Base-by-base conservation (phyloP, 2,113 vertebrate species). In the Suncus etruscus region DNA sequence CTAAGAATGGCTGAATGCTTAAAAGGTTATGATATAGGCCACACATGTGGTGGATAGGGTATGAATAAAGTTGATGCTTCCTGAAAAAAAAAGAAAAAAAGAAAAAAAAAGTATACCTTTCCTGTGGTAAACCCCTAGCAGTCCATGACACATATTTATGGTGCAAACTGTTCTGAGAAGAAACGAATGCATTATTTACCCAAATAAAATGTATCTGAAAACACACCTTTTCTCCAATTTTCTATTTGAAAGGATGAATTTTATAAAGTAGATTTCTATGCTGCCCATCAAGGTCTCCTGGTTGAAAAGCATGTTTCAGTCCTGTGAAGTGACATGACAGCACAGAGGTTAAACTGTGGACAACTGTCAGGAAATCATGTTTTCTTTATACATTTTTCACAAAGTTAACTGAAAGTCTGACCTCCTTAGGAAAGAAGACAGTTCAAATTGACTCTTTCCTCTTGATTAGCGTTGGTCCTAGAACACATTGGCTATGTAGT, bases 211-310 rank as follows among this genome's bases (percentile, higher is more conserved):
- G 50, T 39, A 83, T 54, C 11, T 22, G 24, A 75, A 18, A 68
- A 50, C 18, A 63, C 18, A 63, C 8, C 61, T 83, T 75, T n/a
- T 15, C 10, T 86, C 65, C 73, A 54, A 24, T 32, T 87, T 86
- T 79, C 69, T 74, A 32, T 83, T 82, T 83, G 66, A 24, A 88
- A 90, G 29, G 8, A 20, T 80, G 83, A 61, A 73, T 73, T 72
- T 76, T 80, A 47, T 8, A 50, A 90, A 86, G 24, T 11, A 58
- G 8, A 79, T 76, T 70, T 87, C 73, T 51, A 91, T 72, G 45
- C 6, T 54, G 14, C 65, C 32, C 51, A 89, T 54, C 14, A 92
- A n/a, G 83, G 47, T 84, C 25, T 86, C 14, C 7, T 16, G 45
- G 1, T 47, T 63, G 24, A 83, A 77, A 51, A 45, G 12, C 58